A percentile compares a stretch with the other conserved stretches of the same genome.
Conservation (phyloP, 2,797 vertebrate species). For the Lagodon rhomboides region DNA sequence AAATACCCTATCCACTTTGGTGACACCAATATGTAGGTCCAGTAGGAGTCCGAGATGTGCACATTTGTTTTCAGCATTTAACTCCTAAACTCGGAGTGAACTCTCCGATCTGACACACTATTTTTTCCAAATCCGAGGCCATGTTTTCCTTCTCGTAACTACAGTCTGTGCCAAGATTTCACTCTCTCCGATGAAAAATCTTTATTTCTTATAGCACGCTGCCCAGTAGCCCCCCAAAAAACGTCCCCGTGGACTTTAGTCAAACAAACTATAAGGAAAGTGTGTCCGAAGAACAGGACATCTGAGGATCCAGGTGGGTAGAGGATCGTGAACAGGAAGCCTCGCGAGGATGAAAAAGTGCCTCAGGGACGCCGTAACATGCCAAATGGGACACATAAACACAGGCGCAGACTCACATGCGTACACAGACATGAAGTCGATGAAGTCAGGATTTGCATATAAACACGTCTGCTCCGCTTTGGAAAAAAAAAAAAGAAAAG, state of each 20-base stretch:
- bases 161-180: conserved; percentile 21
- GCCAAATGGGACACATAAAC: conserved; percentile 8
- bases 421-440: neutral
- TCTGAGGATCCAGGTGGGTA: conserved; percentile 35
- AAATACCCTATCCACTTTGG: conserved; percentile 39
- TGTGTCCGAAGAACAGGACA: conserved; percentile 31
- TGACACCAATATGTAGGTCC: conserved; percentile 50
- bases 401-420: neutral
- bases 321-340: conserved; percentile 50
- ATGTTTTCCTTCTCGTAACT: conserved; percentile 28
- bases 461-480: conserved; percentile 17
- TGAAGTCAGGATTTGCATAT: conserved; percentile 19
- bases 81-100: conserved; percentile 29
- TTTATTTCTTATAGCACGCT: conserved; percentile 32
- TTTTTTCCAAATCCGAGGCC: conserved; percentile 36
- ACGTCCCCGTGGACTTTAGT: conserved; percentile 30
- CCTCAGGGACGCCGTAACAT: conserved; percentile 22
- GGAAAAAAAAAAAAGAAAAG: neutral
- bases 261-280: conserved; percentile 46
- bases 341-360: conserved; percentile 3
- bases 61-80: conserved; percentile 53
- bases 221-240: conserved; percentile 31
- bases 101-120: conserved; percentile 26
- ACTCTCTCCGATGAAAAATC: neutral
- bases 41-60: conserved; percentile 45